Percentiles rank a stretch among this genome's conserved stretches.
phyloP scores from a whole-genome alignment of 2,888 invertebrate genomes.

The Galeopsomyia nigrocyanea region DNA sequence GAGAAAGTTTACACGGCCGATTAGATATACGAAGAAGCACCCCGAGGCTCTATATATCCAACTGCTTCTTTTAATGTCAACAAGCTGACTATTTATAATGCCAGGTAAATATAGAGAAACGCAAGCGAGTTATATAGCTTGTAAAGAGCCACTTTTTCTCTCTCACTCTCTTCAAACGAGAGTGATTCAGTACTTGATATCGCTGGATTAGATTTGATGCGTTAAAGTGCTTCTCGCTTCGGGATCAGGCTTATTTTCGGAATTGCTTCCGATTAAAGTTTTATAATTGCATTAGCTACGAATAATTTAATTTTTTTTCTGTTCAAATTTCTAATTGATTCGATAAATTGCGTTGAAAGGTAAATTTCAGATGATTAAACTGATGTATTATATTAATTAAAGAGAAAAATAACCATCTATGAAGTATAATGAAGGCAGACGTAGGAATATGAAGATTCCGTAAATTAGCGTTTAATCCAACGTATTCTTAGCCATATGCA shows the following conservation, averaged over 20 bases:
- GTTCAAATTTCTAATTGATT: no score
- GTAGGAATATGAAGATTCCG: background rate
- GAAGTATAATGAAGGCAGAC: background rate
- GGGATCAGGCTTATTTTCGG: background rate
- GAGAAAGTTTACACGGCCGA: constrained; percentile 49
- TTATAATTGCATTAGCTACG: no score
- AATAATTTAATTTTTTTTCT: no score
- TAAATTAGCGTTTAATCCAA: constrained; percentile 25
- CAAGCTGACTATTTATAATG: constrained; percentile 13
- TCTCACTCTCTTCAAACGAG: no score
- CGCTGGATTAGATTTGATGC: no score
- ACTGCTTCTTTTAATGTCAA: constrained; percentile 10
- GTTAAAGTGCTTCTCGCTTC: constrained; percentile 1
- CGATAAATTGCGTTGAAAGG: no score
- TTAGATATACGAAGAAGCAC: constrained; percentile 34
- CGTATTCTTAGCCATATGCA: constrained; percentile 3
- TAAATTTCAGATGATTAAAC: no score
- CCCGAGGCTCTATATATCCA: background rate
- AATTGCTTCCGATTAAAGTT: no score
- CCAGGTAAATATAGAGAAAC: constrained; percentile 30
- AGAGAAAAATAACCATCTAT: constrained; percentile 15
- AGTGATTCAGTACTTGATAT: no score
- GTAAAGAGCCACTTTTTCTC: no score
- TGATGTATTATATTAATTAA: no score
- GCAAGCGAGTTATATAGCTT: no score